These are phyloP conservation scores for Parapsyche elsis DNA, from an alignment of 1,140 invertebrate species.

Conservation along the genomic window DNA sequence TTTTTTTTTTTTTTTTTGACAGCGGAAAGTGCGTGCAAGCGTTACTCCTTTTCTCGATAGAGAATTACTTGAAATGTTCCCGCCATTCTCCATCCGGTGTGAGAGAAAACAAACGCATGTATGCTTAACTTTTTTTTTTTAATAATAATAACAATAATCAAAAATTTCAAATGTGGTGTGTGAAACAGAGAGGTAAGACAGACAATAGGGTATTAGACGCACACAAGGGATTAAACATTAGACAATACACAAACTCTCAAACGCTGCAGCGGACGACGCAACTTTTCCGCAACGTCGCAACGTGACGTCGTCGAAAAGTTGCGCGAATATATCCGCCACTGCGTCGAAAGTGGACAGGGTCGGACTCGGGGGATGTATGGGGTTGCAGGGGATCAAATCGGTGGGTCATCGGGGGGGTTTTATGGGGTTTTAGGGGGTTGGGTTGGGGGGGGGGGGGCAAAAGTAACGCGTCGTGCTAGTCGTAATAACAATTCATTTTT, in stretches of 20 bases:
- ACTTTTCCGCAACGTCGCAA: not conserved
- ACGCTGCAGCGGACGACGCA: conserved; percentile 1
- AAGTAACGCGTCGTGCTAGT: conserved; percentile 49
- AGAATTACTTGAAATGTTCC: conserved; percentile 49
- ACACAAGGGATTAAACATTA: conserved; percentile 77
- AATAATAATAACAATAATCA: not conserved
- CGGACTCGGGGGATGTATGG: conserved; percentile 40
- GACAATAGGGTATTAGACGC: conserved; percentile 70
- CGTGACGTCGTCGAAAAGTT: not conserved
- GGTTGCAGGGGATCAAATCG: conserved; percentile 52
- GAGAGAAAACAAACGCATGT: conserved; percentile 56
- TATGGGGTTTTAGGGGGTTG: conserved; percentile 43
- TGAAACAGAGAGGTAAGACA: conserved; percentile 57
- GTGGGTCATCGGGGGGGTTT: conserved; percentile 44
- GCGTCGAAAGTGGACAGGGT: conserved; percentile 46
- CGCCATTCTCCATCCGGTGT: conserved; percentile 56
- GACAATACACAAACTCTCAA: conserved; percentile 73
- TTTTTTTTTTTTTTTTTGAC: conserved; percentile 54
- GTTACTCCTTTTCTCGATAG: conserved; percentile 49
- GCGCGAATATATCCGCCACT: not conserved
- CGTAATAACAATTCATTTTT: conserved; percentile 20
- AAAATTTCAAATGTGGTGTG: conserved; percentile 50
- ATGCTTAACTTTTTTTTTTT: conserved; percentile 50
- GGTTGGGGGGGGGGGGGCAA: conserved; percentile 45
- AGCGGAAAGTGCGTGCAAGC: conserved; percentile 57